Evolutionary conservation across 37 sponge, comb jelly and placozoan species (phyloP), one percentile per base, ranked within the genome.

Genomic region (Beroe ovata): DNA sequence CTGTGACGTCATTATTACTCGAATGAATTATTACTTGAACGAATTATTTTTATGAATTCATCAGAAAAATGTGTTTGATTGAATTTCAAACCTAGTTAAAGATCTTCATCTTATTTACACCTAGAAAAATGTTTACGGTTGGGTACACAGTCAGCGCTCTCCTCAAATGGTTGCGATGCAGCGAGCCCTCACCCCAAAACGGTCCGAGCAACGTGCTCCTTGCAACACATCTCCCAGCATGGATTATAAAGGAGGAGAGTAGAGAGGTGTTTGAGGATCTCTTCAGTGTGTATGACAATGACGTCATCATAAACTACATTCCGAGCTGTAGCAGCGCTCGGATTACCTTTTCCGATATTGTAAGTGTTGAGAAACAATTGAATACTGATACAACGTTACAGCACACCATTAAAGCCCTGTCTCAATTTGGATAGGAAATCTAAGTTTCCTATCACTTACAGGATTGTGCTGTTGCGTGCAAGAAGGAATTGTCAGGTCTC

Each of bases 281-380:
- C 54, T 77, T 77, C 28, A 77, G 54, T n/a, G 84, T 77, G 54
- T 77, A 42, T 41, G 84, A 77, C 41, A 77, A 77, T 35, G 84
- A 77, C 28, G 84, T 77, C 28, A 33, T 21, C 25, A 77, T 77
- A 3, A 6, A 77, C 84, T 77, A 77, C 25, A 36, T 77, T n/a
- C 22, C 84, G 54, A 77, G 84, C 47, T 42, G 26, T 1, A 36
- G 38, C 47, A 77, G 84, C 23, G 84, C 84, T 42, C 16, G 84
- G 54, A 77, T 77, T 54, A 77, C 84, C 23, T 77, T 77, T 54
- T 42, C 54, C 22, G 84, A 77, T 23, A 35, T 77, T 30, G 84
- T 77, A 11, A 41, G 84, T 66, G 2, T 47, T 6, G n/a, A n/a
- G n/a, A n/a, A n/a, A n/a, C n/a, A n/a, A n/a, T n/a, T n/a, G n/a